These are phyloP conservation scores for Heteromormyrus szaboi DNA, from an alignment of 2,797 vertebrate genomes.

Conservation along the genomic window DNA sequence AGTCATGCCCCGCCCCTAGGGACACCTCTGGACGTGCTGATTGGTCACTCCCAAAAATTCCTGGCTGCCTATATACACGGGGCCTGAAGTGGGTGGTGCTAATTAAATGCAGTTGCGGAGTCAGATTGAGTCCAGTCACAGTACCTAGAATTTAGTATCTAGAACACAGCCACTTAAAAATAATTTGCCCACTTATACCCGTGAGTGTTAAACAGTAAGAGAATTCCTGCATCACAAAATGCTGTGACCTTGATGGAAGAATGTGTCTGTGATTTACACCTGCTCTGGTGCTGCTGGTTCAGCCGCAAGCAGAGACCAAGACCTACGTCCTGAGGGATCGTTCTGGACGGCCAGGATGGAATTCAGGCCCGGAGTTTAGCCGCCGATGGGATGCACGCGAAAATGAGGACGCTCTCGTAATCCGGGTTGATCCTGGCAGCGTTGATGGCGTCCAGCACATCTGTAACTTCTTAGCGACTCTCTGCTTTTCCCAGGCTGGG, in stretches of 20 bases:
- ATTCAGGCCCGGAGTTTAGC: not conserved
- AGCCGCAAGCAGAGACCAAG: not conserved
- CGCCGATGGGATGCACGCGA: not conserved
- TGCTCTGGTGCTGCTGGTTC: not conserved
- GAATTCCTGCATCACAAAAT: not conserved
- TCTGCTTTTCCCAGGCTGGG: not conserved
- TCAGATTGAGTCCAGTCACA: not conserved
- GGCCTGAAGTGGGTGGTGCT: not conserved
- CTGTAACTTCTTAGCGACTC: not conserved
- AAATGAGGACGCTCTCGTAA: not conserved
- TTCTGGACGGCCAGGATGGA: not conserved
- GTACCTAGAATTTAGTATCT: not conserved
- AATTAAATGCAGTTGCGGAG: not conserved
- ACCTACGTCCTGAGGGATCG: not conserved
- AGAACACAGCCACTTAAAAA: not conserved
- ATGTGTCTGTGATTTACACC: slow-evolving; percentile 2
- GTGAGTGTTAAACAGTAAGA: not conserved
- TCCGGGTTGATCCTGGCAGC: not conserved
- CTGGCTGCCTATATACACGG: not conserved
- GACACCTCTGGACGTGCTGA: not conserved
- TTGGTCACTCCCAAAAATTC: not conserved
- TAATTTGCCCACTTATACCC: not conserved
- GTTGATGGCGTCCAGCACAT: not conserved
- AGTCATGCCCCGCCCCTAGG: not conserved
- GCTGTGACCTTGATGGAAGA: not conserved